A percentile compares a stretch with the other conserved stretches of the same genome.
Conservation (phyloP, 2,797 vertebrate genomes). For the Myotis vivesi region DNA sequence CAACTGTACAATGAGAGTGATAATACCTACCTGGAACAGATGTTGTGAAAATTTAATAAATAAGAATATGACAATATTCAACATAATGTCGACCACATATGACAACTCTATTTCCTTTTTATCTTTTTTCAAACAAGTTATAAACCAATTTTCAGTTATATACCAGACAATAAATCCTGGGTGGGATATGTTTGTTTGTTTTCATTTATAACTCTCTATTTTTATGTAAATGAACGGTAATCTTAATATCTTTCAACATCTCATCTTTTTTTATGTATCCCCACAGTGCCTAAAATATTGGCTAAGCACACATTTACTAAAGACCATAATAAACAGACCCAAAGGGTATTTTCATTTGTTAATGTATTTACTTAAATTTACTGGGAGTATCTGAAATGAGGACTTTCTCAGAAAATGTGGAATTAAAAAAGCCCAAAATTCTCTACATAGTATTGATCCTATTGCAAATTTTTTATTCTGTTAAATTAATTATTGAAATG, state of each 20-base stretch:
- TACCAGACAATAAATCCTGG: background rate
- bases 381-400: background rate
- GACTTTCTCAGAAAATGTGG: background rate
- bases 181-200: background rate
- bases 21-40: background rate
- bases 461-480: background rate
- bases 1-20: background rate
- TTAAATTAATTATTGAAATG: background rate
- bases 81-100: background rate
- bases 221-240: conserved; percentile 10
- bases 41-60: background rate
- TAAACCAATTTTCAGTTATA: background rate
- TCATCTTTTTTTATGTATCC: background rate
- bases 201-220: background rate
- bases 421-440: background rate
- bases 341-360: background rate
- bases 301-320: background rate
- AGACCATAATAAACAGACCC: background rate
- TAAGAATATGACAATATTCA: background rate
- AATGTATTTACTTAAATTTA: conserved; percentile 8
- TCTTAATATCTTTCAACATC: background rate
- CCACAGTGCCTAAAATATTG: background rate
- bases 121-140: background rate
- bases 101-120: background rate
- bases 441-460: background rate